phyloP scores from a whole-genome alignment of 2,113 vertebrate species.

The Aspiorhynchus laticeps region DNA sequence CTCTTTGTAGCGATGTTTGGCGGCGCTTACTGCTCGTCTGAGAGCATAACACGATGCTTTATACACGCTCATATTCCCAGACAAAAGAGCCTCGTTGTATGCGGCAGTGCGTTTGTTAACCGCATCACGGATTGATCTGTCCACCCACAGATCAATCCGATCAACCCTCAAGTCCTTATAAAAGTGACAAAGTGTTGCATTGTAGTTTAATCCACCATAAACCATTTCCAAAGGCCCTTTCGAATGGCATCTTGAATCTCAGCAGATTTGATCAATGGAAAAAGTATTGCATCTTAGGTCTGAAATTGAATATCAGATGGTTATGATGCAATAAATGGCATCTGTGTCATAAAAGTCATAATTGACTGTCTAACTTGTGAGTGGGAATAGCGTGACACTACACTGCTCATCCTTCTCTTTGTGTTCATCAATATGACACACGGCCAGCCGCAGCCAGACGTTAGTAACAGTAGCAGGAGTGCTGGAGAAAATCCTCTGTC shows the following conservation, averaged over 20 bases:
- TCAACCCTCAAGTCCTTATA: slow-evolving; percentile 8
- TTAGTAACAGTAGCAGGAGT: not conserved
- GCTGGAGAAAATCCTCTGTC: not conserved
- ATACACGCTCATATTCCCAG: no score
- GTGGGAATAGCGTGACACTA: not conserved
- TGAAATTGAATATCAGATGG: slow-evolving; percentile 23
- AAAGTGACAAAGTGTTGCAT: slow-evolving; percentile 30
- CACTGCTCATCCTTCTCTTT: not conserved
- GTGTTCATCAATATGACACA: slow-evolving; percentile 29
- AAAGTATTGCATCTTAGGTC: slow-evolving; percentile 11
- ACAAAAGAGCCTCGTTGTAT: no score
- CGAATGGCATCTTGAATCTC: slow-evolving; percentile 18
- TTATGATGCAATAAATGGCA: slow-evolving; percentile 38
- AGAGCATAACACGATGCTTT: no score
- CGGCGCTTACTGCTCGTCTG: no score
- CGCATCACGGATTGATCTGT: no score
- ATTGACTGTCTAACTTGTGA: not conserved
- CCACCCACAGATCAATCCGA: no score
- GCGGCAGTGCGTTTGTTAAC: no score
- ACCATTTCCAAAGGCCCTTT: slow-evolving; percentile 19
- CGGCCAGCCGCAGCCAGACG: not conserved
- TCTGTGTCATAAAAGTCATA: slow-evolving; percentile 28
- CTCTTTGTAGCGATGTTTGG: no score
- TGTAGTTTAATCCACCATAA: slow-evolving; percentile 18
- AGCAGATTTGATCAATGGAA: slow-evolving; percentile 23